Base-by-base conservation (phyloP, 2,113 vertebrate species). In the Acanthisitta chloris region DNA sequence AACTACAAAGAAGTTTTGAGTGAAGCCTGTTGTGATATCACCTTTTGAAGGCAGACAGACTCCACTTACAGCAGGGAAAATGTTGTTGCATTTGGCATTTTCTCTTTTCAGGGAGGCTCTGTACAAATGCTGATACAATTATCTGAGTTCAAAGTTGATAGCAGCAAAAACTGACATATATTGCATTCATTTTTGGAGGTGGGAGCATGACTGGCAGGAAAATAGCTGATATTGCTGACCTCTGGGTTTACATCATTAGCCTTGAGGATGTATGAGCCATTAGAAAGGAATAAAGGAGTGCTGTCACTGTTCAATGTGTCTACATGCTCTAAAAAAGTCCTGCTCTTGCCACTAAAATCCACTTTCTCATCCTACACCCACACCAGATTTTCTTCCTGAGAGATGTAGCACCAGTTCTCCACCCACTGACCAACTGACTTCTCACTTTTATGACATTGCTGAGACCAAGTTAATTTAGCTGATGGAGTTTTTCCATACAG, bases 151-250 rank as follows among this genome's bases (percentile, higher is more conserved):
- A 92, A 76, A 95, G 76, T 43, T 2, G 5, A 76, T 40, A 70
- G 58, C 71, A 96, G 67, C 29, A 80, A 92, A 88, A 77, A 24
- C 33, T 92, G 93, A 89, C 81, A 78, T 62, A 48, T 16, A 33
- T 31, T n/a, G 21, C 52, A 49, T 64, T 85, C 64, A 34, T 42
- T 93, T 94, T 74, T 70, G n/a, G 34, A 88, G 82, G 80, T 93
- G 43, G 86, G 92, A 92, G 71, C 62, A 42, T 82, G 88, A 93
- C 51, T 88, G 79, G 51, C 94, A 97, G 82, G 55, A 78, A 97
- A 94, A 95, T 46, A 88, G 33, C 49, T 93, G 62, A 81, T 90
- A 42, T 6, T 70, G 18, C 72, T 96, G 94, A 92, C 90, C 92
- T 88, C 55, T 59, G 40, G 46, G 46, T 92, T 95, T 95, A 86